Evolutionary conservation across 2,797 vertebrate genomes (phyloP).

Genomic region (Champsocephalus esox): DNA sequence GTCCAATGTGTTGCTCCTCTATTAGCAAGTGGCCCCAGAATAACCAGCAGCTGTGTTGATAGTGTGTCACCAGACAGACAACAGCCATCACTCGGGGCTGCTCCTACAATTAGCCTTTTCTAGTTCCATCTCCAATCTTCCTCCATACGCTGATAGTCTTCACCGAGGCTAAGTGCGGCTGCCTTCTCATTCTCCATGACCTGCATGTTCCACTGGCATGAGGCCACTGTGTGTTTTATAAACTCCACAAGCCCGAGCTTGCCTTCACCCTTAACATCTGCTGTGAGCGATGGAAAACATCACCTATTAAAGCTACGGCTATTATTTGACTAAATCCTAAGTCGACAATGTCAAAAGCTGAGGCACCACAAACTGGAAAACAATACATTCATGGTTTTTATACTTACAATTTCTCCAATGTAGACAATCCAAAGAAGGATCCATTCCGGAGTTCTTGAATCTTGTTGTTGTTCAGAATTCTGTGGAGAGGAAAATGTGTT

Average conservation of each 20-base stretch:
- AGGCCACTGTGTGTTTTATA: constrained; percentile 54
- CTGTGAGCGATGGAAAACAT: neutral
- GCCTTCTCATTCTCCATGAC: constrained; percentile 51
- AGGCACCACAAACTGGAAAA: too few relatives aligned
- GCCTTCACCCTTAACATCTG: constrained; percentile 6
- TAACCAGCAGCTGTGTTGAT: constrained; percentile 55
- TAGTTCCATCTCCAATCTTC: constrained; percentile 45
- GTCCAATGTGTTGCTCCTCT: neutral
- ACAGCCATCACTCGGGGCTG: constrained; percentile 53
- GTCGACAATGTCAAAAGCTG: neutral
- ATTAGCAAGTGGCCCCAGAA: constrained; percentile 28
- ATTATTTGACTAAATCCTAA: neutral
- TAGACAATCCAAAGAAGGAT: constrained; percentile 91
- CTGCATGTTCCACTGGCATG: constrained; percentile 57
- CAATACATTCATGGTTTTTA: neutral
- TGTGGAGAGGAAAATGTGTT: constrained; percentile 73
- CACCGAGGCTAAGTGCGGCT: constrained; percentile 47
- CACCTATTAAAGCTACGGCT: neutral
- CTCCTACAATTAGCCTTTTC: constrained; percentile 79
- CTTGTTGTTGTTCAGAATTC: constrained; percentile 98
- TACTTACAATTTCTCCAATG: constrained; percentile 97
- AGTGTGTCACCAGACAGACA: constrained; percentile 64
- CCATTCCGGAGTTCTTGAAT: constrained; percentile 95
- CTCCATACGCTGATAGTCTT: constrained; percentile 50
- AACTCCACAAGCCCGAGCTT: constrained; percentile 36